phyloP scores from a whole-genome alignment of 2,113 vertebrate species.

The Candoia aspera region DNA sequence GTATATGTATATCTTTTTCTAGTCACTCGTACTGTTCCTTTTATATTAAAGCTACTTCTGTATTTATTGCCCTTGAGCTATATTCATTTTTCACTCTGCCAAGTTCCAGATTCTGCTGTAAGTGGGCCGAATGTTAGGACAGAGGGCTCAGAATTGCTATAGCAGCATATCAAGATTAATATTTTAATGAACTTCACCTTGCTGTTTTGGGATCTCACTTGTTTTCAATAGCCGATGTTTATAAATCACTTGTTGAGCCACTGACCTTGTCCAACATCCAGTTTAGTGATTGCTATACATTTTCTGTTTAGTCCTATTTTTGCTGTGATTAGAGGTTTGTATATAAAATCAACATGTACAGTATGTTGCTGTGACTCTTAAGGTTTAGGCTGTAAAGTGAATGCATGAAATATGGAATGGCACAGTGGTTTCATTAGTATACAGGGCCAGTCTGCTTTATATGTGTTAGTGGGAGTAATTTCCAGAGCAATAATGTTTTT shows the following conservation, averaged over 20 bases:
- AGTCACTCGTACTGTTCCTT: background rate
- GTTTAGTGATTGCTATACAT: conserved; percentile 20
- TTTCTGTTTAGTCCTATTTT: conserved; percentile 3
- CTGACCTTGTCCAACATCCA: conserved; percentile 43
- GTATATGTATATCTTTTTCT: background rate
- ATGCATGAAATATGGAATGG: background rate
- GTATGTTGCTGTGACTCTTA: background rate
- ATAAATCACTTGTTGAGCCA: conserved; percentile 46
- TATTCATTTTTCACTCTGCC: background rate
- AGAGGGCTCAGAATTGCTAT: conserved; percentile 45
- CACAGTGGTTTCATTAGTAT: background rate
- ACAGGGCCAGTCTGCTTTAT: background rate
- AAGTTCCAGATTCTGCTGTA: conserved; percentile 38
- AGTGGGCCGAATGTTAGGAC: conserved; percentile 1
- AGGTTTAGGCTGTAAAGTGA: background rate
- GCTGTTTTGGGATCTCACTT: conserved; percentile 47
- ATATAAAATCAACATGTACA: background rate
- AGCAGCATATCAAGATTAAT: conserved; percentile 59
- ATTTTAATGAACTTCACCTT: conserved; percentile 54
- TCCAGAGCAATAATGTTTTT: background rate
- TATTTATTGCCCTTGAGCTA: conserved; percentile 23
- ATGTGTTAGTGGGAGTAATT: background rate
- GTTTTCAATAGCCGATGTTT: conserved; percentile 50
- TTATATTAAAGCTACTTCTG: background rate
- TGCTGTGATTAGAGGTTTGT: background rate